Base-by-base conservation (phyloP, 2,888 invertebrate genomes). In the Noctua comes region DNA sequence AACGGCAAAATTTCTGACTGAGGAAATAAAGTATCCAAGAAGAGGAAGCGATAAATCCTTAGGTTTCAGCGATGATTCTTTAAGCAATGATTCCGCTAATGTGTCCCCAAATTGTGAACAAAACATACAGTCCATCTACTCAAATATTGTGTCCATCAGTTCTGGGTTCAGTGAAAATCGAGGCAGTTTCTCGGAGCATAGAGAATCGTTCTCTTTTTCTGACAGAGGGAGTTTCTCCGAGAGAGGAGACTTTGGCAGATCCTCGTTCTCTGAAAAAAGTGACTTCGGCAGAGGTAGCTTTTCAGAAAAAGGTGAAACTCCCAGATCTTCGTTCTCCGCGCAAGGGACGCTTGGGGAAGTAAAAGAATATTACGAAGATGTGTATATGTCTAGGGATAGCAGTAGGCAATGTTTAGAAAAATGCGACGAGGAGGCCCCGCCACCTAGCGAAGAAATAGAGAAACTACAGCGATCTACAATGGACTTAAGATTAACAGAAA, bases 61-160 rank as follows among this genome's bases (percentile, higher is more conserved):
- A 10, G 98, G 98, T 18, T 98, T 98, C 90, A 98, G 98, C 57
- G 98, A 98, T 82, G 98, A 98, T 90, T 98, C 98, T 1, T 90
- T 98, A n/a, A 98, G 98, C 88, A 98, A 98, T 85, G 98, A 98
- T 88, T 97, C 97, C 0, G 95, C 96, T 0, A 97, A 95, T 59
- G 95, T 94, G 0, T 97, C 97, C 0, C 97, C 97, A 0, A 97
- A 97, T 75, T 97, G 96, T 88, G 97, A 97, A 48, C 97, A 96
- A 11, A 97, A 97, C 73, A 88, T 97, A 0, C 96, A 96, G 18
- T 97, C 97, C 0, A 94, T 97, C 13, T 97, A 97, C 84, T 97
- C 97, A 0, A 97, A 97, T 82, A 97, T 97, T 1, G 97, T 97
- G 0, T 97, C 97, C 0, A 97, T 97, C 21, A 97, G 97, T 86